Evolutionary conservation across 2,888 invertebrate species (phyloP).

Genomic region (Stramonita haemastoma): DNA sequence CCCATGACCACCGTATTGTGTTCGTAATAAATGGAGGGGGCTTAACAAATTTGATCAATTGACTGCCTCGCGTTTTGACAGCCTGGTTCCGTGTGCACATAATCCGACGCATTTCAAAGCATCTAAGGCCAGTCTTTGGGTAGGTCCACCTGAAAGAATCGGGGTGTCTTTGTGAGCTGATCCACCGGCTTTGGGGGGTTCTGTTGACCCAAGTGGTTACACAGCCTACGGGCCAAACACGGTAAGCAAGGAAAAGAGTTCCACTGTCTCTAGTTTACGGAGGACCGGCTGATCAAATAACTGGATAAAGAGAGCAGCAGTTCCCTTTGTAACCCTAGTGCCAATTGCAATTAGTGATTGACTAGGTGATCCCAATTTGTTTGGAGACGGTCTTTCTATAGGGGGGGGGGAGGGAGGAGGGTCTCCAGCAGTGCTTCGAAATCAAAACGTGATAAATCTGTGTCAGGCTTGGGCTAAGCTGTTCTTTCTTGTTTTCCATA

Average conservation of each 20-base stretch:
- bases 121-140: neutral
- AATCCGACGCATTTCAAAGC: neutral
- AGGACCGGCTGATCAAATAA: slow-evolving; percentile 1
- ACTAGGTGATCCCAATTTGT: neutral
- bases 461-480: neutral
- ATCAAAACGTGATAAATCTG: neutral
- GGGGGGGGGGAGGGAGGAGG: neutral
- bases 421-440: neutral
- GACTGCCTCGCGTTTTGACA: slow-evolving; percentile 4
- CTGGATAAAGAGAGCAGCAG: neutral
- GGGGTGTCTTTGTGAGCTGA: neutral
- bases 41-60: slow-evolving; percentile 9
- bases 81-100: slow-evolving; percentile 1
- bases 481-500: no score
- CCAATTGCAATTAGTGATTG: slow-evolving; percentile 17
- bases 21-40: neutral
- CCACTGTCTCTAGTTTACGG: slow-evolving; percentile 7
- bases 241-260: neutral
- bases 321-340: neutral
- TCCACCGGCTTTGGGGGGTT: neutral
- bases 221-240: neutral
- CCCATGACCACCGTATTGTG: neutral
- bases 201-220: slow-evolving; percentile 18
- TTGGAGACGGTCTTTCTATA: neutral
- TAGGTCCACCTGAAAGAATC: neutral